phyloP scores from a whole-genome alignment of 1,140 invertebrate genomes.

The Hyles vespertilio region DNA sequence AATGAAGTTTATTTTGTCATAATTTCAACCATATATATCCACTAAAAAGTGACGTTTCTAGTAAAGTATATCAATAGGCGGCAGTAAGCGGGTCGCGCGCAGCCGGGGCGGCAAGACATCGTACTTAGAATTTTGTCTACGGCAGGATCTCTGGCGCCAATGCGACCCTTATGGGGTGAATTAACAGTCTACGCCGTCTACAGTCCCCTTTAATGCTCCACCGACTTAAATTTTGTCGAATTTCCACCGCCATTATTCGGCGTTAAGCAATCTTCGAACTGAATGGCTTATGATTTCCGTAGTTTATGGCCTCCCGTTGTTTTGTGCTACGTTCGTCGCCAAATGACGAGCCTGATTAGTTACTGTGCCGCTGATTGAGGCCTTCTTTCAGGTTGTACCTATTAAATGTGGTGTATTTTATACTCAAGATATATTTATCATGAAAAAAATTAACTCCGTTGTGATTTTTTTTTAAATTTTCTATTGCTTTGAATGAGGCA shows the following conservation, averaged over 20 bases:
- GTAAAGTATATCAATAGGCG: constrained; percentile 7
- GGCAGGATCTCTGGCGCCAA: constrained; percentile 66
- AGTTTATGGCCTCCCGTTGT: constrained; percentile 39
- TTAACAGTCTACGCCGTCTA: constrained; percentile 64
- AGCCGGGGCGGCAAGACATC: constrained; percentile 37
- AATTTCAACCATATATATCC: too few relatives aligned
- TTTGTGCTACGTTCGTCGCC: constrained; percentile 19
- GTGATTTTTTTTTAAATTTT: too few relatives aligned
- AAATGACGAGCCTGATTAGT: too few relatives aligned
- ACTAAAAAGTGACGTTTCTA: not conserved
- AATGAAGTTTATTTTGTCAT: too few relatives aligned
- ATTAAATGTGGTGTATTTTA: too few relatives aligned
- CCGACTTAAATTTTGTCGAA: constrained; percentile 72
- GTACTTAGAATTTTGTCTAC: constrained; percentile 69
- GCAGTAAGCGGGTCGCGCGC: constrained; percentile 16
- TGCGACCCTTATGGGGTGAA: constrained; percentile 71
- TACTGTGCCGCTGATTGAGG: not conserved
- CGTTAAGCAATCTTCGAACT: constrained; percentile 58
- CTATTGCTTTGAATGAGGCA: too few relatives aligned
- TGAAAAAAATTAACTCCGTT: too few relatives aligned
- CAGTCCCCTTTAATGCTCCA: constrained; percentile 67
- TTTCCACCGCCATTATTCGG: constrained; percentile 62
- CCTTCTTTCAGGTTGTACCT: not conserved
- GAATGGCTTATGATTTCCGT: constrained; percentile 64
- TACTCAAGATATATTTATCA: too few relatives aligned